Evolutionary conservation across 1,140 invertebrate genomes (phyloP), one percentile per base, ranked within the genome.

Genomic region (Amphibalanus amphitrite): DNA sequence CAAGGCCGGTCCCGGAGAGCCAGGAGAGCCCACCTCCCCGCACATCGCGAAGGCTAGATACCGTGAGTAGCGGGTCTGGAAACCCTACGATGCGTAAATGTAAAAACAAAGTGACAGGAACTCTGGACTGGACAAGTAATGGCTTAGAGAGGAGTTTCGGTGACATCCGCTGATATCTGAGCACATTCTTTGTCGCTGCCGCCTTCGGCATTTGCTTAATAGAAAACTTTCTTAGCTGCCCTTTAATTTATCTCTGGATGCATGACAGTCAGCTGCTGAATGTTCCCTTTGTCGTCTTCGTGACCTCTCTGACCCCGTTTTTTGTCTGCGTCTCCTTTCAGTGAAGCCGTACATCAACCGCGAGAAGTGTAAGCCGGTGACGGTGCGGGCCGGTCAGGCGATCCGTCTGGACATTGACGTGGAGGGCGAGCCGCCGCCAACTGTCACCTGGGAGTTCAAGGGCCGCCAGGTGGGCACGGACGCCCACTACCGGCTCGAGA

Each of bases 401-500:
- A 89, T 97, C 73, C 93, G 93, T 78, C 86, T 97, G 73, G 91
- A 96, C 78, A 74, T 97, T 6, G 95, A 97, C 78, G 90, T 96
- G 70, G 92, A 90, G 77, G 96, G 94, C 79, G 93, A 96, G 84
- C 96, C 96, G 59, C 90, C 94, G 79, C 95, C 96, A 82, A 90
- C 86, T 59, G 87, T 92, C 72, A 90, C 87, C 23, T 99, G 96
- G 96, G 87, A 84, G 47, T 88, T 94, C 74, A 88, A 85, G 67
- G 86, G 85, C 47, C 86, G 87, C 77, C 83, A 84, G 64, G 76
- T 91, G 13, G 82, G 87, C 75, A 85, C 85, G 73, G 78, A 78
- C 81, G 79, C 84, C 81, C 71, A 86, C 84, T 74, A 74, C 69
- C 59, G 72, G 71, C 77, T 84, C 30, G 92, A 86, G 77, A 92